These are phyloP conservation scores for Oxyura jamaicensis DNA, from an alignment of 2,113 vertebrate genomes.

Conservation along the genomic window DNA sequence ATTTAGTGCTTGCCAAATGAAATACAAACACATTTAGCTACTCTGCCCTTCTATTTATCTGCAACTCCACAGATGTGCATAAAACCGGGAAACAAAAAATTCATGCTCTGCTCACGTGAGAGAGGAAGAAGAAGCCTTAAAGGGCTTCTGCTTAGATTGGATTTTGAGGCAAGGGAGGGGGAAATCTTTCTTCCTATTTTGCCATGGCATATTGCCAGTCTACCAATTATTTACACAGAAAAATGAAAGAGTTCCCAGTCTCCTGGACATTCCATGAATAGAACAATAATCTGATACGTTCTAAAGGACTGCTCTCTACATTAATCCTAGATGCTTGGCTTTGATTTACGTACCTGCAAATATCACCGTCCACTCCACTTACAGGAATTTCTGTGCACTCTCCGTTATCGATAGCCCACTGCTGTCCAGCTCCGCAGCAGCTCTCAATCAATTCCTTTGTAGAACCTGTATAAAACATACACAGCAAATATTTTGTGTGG, in stretches of 20 bases:
- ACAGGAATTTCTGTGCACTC: constrained; percentile 84
- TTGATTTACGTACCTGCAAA: constrained; percentile 84
- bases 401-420: constrained; percentile 84
- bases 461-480: constrained; percentile 74
- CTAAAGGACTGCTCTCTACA: background rate
- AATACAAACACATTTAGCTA: background rate
- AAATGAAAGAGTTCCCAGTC: background rate
- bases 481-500: background rate
- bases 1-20: background rate
- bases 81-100: background rate
- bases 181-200: background rate
- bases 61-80: background rate
- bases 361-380: constrained; percentile 66
- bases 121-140: background rate
- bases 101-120: accelerated
- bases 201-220: background rate
- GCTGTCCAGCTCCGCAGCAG: constrained; percentile 88
- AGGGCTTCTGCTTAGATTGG: background rate
- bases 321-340: accelerated
- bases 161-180: background rate
- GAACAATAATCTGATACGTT: background rate
- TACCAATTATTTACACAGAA: background rate
- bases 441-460: constrained; percentile 85
- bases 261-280: accelerated
- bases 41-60: background rate